phyloP scores from a whole-genome alignment of 2,797 vertebrate genomes.

The Sylvia borin region DNA sequence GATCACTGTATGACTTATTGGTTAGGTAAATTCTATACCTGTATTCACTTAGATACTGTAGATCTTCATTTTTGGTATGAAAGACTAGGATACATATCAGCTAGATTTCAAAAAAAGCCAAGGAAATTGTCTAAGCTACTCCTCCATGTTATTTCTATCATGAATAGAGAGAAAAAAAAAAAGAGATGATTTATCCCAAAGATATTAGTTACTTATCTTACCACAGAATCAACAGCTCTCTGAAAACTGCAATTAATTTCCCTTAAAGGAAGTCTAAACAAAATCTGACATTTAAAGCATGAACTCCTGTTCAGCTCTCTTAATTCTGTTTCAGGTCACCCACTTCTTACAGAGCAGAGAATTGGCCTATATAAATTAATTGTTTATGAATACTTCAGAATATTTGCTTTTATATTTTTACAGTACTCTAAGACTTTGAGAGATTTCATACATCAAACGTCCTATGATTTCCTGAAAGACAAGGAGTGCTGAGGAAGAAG shows the following conservation, averaged over 20 bases:
- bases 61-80: not conserved
- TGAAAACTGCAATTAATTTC: not conserved
- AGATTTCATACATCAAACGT: not conserved
- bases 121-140: not conserved
- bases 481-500: not conserved
- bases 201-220: not conserved
- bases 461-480: not conserved
- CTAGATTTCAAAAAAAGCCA: not conserved
- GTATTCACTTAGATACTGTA: not conserved
- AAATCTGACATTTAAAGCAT: not conserved
- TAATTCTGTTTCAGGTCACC: not conserved
- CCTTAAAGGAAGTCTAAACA: not conserved
- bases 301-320: not conserved
- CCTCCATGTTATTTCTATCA: not conserved
- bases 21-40: not conserved
- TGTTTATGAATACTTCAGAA: conserved; percentile 25
- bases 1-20: not conserved
- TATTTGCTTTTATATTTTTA: not conserved
- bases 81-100: not conserved
- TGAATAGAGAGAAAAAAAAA: not conserved
- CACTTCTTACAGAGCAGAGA: not conserved
- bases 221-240: not conserved
- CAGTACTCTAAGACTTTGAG: not conserved
- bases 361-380: not conserved
- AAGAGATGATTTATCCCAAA: not conserved